Conservation (phyloP, 1,140 invertebrate species). For the Euschistus heros region DNA sequence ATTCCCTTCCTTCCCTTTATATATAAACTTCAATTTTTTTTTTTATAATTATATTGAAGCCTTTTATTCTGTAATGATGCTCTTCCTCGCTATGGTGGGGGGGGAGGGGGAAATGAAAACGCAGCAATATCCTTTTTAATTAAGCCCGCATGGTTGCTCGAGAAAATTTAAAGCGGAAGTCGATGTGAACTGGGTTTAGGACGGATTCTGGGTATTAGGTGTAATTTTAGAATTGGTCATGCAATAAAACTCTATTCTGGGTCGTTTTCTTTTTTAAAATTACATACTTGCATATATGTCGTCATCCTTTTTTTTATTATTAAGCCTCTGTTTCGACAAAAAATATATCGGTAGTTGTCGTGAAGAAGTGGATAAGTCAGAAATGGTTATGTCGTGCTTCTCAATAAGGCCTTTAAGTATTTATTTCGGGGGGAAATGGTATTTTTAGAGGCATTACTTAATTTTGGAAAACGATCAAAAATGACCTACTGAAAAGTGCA, state of each 20-base stretch:
- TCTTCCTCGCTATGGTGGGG: neutral
- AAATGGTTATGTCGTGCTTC: too few relatives aligned
- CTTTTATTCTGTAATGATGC: conserved; percentile 1
- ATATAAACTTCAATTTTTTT: neutral
- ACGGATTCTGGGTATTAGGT: neutral
- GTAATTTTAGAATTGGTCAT: neutral
- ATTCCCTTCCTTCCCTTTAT: too few relatives aligned
- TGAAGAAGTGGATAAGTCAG: too few relatives aligned
- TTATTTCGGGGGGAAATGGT: too few relatives aligned
- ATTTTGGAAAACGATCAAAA: too few relatives aligned
- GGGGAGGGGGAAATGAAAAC: conserved; percentile 1
- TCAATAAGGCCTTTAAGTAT: too few relatives aligned
- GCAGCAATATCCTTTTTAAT: conserved; percentile 16
- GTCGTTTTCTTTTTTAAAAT: neutral
- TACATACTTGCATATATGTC: too few relatives aligned
- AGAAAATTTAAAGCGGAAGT: conserved; percentile 12
- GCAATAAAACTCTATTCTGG: neutral
- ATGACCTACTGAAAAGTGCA: too few relatives aligned
- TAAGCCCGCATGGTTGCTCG: conserved; percentile 12
- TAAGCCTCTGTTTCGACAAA: too few relatives aligned
- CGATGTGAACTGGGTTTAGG: neutral
- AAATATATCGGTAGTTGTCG: too few relatives aligned
- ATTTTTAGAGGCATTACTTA: too few relatives aligned
- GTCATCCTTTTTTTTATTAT: too few relatives aligned
- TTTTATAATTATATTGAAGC: neutral